Base-by-base conservation (phyloP, 2,113 vertebrate species). In the Limanda limanda region DNA sequence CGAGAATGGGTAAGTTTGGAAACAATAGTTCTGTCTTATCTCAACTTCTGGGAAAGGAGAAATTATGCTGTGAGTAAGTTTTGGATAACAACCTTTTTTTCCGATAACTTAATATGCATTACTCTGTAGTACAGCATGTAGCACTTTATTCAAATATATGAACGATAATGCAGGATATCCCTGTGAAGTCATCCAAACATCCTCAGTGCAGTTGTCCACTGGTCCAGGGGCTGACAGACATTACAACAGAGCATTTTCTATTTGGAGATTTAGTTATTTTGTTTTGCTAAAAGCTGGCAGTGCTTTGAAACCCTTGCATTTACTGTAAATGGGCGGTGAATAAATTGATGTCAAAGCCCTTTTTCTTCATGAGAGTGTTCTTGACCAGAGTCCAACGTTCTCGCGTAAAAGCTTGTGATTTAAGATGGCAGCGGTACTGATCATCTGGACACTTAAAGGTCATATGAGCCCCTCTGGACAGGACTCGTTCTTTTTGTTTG, bases 1-100 rank as follows among this genome's bases (percentile, higher is more conserved):
- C 48, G 58, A 55, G 37, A 79, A 71, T 51, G 68, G 92, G 92
- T 93, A 70, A 91, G 92, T 90, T 78, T 80, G 24, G 57, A 37
- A 66, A 78, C 55, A 37, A 31, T 31, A 45, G 31, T 78, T 82
- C 42, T n/a, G 35, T 71, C 35, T 42, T 21, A 62, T 69, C 21
- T 76, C 45, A 65, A 42, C 37, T 17, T 60, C 35, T 67, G 51
- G 23, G 25, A 62, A 65, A 37, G 25, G 15, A 63, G 61, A 56
- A 60, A 62, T 27, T 25, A 73, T 73, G 56, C 27, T 27, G 23
- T n/a, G 25, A 57, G 4, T 23, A 0, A 52, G 45, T 2, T 9
- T 24, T 47, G 13, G 35, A 57, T 55, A 58, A 67, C 35, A 20
- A 48, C 15, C 18, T 11, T 23, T 18, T 27, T 13, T 37, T 66